A percentile compares a stretch with the other conserved stretches of the same genome.
Conservation (phyloP, 1,140 invertebrate species). For the Drosophila burlai region DNA sequence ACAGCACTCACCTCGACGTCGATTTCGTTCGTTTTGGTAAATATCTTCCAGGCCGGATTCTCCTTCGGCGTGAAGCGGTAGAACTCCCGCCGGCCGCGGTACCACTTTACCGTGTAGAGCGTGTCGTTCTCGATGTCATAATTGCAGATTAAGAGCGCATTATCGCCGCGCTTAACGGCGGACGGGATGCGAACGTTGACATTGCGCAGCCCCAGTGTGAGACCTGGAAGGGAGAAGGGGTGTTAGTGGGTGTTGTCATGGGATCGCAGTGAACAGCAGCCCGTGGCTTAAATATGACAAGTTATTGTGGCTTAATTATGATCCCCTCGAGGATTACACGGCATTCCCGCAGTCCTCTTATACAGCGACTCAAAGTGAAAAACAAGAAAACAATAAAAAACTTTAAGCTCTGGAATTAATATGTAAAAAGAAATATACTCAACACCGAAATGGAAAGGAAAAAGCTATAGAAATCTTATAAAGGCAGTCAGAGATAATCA, state of each 20-base stretch:
- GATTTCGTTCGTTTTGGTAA: conserved; percentile 89
- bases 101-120: conserved; percentile 95
- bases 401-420: background rate
- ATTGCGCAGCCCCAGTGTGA: conserved; percentile 85
- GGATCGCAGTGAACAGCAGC: conserved; percentile 20
- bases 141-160: conserved; percentile 90
- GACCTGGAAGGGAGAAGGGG: conserved; percentile 53
- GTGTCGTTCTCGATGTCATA: conserved; percentile 92
- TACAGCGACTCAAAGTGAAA: conserved; percentile 5
- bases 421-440: too few species aligned
- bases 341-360: conserved; percentile 41
- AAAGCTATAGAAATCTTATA: background rate
- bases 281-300: conserved; percentile 73
- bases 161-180: conserved; percentile 89
- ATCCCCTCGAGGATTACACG: conserved; percentile 67
- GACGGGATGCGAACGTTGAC: conserved; percentile 89
- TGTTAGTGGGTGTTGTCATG: conserved; percentile 33
- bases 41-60: conserved; percentile 88
- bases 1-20: conserved; percentile 88
- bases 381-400: conserved; percentile 6
- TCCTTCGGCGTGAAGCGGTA: conserved; percentile 89
- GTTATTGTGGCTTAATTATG: conserved; percentile 82
- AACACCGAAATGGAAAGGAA: background rate
- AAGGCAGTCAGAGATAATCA: background rate
- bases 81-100: conserved; percentile 89